Conservation (phyloP, 2,113 vertebrate species). For the Labeo catla region DNA sequence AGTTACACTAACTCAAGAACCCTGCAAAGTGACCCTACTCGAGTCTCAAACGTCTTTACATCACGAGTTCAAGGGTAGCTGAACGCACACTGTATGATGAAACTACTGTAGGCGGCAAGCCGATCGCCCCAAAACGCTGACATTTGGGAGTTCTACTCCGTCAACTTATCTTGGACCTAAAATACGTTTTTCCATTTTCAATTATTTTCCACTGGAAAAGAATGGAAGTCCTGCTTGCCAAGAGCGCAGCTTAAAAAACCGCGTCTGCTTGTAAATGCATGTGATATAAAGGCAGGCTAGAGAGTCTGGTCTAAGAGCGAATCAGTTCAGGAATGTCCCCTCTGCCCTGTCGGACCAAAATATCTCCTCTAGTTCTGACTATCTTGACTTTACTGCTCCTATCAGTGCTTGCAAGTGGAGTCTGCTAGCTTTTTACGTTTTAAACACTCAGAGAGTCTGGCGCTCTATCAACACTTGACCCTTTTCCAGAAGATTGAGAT, state of each 20-base stretch:
- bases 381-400: conserved; percentile 37
- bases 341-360: conserved; percentile 35
- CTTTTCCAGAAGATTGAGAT: conserved; percentile 10
- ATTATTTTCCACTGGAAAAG: conserved; percentile 50
- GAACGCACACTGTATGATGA: neutral
- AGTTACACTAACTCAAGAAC: neutral
- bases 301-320: conserved; percentile 44
- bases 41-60: neutral
- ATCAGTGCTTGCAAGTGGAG: conserved; percentile 41
- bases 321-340: conserved; percentile 52
- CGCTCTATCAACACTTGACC: neutral
- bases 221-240: conserved; percentile 43
- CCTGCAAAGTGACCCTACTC: neutral
- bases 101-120: neutral
- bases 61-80: neutral
- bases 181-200: conserved; percentile 55
- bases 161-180: conserved; percentile 47
- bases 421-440: neutral
- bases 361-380: conserved; percentile 23
- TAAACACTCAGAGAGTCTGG: neutral
- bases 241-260: conserved; percentile 55
- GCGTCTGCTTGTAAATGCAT: conserved; percentile 44
- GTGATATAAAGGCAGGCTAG: conserved; percentile 55
- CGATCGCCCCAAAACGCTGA: conserved; percentile 40
- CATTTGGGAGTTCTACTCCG: conserved; percentile 56